Percentiles rank a stretch among this genome's conserved stretches.
Conservation (phyloP, 2,113 vertebrate species). For the Passerina amoena region DNA sequence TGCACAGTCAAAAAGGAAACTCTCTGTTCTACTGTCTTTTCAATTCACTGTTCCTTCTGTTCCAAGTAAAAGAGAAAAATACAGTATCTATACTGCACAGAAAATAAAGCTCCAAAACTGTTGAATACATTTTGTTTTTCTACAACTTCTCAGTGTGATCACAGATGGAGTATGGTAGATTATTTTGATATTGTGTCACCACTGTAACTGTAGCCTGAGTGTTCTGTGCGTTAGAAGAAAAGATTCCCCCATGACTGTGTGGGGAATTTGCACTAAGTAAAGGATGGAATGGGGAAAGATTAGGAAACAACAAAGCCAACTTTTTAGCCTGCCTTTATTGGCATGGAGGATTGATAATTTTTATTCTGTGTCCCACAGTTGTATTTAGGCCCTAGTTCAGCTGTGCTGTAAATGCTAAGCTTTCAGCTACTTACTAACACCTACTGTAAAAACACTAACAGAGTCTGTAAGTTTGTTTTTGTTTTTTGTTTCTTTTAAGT, state of each 20-base stretch:
- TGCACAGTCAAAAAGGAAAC: background rate
- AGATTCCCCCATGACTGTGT: background rate
- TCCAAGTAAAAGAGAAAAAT: background rate
- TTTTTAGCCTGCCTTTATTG: background rate
- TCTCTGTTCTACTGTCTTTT: background rate
- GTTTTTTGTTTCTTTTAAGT: background rate
- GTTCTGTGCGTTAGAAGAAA: background rate
- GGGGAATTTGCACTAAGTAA: background rate
- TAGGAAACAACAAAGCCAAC: background rate
- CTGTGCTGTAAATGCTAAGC: background rate
- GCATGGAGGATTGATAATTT: background rate
- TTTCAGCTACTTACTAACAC: background rate
- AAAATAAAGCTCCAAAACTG: background rate
- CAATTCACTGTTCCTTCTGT: background rate
- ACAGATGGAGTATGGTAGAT: fast-evolving
- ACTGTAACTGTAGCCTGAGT: background rate
- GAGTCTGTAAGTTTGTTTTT: background rate
- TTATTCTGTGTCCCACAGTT: background rate
- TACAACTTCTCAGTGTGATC: background rate
- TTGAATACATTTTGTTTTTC: background rate
- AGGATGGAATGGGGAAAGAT: background rate
- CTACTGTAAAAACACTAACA: background rate
- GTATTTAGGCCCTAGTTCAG: background rate
- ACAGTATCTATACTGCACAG: background rate
- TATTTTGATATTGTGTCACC: background rate